Percentiles rank a stretch among this genome's conserved stretches.
Evolutionary conservation across 1,140 invertebrate species (phyloP).

Genomic region (Eriosoma lanigerum): DNA sequence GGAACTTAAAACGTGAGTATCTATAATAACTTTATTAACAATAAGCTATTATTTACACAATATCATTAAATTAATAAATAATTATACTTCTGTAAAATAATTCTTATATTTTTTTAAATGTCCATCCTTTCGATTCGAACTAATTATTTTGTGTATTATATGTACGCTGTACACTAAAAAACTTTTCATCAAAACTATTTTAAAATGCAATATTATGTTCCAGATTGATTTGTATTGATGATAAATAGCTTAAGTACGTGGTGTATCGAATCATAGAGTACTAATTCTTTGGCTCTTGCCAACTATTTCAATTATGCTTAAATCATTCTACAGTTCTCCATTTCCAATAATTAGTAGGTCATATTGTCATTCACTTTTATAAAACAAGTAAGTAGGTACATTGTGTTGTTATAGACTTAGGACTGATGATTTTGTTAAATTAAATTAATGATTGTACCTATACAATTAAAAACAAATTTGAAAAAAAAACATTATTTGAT

Average conservation of each 20-base stretch:
- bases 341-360: not conserved
- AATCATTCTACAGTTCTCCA: not conserved
- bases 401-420: too few species aligned
- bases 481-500: too few species aligned
- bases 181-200: not conserved
- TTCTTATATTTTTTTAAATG: not conserved
- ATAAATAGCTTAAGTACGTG: not conserved
- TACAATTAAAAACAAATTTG: too few species aligned
- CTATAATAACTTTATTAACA: not conserved
- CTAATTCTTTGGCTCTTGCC: constrained; percentile 15
- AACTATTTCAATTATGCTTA: constrained; percentile 26
- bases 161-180: not conserved
- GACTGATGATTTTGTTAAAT: too few species aligned
- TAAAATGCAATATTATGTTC: not conserved
- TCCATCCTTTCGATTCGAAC: not conserved
- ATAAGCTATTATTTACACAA: not conserved
- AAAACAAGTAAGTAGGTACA: too few species aligned
- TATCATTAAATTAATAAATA: too few species aligned
- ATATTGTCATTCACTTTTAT: not conserved
- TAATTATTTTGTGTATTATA: not conserved
- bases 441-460: too few species aligned
- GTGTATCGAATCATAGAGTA: not conserved
- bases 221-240: not conserved
- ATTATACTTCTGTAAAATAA: not conserved
- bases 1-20: not conserved